phyloP scores from a whole-genome alignment of 2,797 vertebrate species.

The Takifugu ocellatus region DNA sequence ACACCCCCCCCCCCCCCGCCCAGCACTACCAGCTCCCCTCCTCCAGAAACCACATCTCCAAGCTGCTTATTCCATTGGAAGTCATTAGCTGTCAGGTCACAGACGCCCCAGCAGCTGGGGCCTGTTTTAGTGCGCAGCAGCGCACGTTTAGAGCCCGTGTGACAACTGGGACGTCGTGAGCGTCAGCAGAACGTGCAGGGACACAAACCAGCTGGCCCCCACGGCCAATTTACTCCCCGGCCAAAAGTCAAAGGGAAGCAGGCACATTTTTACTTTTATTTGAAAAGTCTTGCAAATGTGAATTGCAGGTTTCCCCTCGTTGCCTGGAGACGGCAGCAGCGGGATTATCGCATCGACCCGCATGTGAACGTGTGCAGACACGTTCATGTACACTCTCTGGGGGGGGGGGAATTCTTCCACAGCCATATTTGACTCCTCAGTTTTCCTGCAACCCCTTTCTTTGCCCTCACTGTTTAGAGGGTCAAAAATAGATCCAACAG shows the following conservation, averaged over 20 bases:
- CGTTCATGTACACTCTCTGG: conserved; percentile 12
- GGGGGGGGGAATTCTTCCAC: conserved; percentile 42
- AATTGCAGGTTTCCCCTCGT: conserved; percentile 31
- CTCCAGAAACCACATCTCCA: conserved; percentile 55
- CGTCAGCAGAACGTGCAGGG: conserved; percentile 29
- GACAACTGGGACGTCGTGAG: conserved; percentile 44
- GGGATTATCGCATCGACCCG: conserved; percentile 19
- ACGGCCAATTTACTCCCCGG: conserved; percentile 27
- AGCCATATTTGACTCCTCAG: conserved; percentile 38
- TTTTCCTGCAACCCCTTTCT: conserved; percentile 24
- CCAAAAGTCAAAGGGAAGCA: conserved; percentile 24
- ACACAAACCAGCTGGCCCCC: conserved; percentile 59
- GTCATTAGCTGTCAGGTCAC: conserved; percentile 55
- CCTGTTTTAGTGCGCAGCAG: conserved; percentile 46
- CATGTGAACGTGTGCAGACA: conserved; percentile 32
- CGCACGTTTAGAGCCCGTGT: conserved; percentile 38
- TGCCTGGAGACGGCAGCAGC: conserved; percentile 30
- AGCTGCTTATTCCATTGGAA: conserved; percentile 57
- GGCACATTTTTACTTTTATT: conserved; percentile 39
- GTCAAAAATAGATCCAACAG: conserved; percentile 44
- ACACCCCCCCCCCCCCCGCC: background rate
- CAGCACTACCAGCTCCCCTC: conserved; percentile 5
- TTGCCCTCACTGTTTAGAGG: conserved; percentile 22
- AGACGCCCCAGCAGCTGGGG: conserved; percentile 57
- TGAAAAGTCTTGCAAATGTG: conserved; percentile 34